A percentile compares a stretch with the other conserved stretches of the same genome.
Conservation (phyloP, 30 jellyfish, hydroid and myxozoan species). For the Turritopsis rubra region DNA sequence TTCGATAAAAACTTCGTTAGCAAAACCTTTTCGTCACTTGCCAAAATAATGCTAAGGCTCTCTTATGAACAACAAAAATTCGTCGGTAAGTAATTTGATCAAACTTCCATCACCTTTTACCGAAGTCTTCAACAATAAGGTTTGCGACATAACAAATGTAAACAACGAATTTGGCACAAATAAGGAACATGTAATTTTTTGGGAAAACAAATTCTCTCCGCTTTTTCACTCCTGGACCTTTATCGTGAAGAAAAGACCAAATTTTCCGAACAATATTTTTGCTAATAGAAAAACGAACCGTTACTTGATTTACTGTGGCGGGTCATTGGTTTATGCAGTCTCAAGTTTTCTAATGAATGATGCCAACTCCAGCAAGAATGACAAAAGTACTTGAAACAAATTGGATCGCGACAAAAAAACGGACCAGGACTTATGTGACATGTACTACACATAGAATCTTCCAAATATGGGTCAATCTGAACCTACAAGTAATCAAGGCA, state of each 20-base stretch:
- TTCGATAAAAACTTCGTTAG: too few species aligned
- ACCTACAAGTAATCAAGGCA: conserved; percentile 37
- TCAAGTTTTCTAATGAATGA: conserved; percentile 72
- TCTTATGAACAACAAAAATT: too few species aligned
- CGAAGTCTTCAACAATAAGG: too few species aligned
- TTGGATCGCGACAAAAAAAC: conserved; percentile 92
- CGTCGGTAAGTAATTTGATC: too few species aligned
- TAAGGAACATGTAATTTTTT: too few species aligned
- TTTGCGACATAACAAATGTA: too few species aligned
- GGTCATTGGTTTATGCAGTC: conserved; percentile 88
- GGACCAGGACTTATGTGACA: conserved; percentile 94
- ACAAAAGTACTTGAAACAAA: conserved; percentile 82
- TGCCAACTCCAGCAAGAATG: conserved; percentile 97
- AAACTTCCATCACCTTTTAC: too few species aligned
- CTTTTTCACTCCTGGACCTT: not conserved
- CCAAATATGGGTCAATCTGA: conserved; percentile 94
- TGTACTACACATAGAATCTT: conserved; percentile 94
- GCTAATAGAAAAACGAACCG: not conserved
- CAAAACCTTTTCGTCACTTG: too few species aligned
- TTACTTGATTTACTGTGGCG: conserved; percentile 72
- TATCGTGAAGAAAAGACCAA: not conserved
- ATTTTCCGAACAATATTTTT: not conserved
- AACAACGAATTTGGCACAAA: too few species aligned
- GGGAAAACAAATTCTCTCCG: too few species aligned
- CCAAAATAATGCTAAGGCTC: too few species aligned